Evolutionary conservation across 1,140 invertebrate genomes (phyloP).

Genomic region (Holotrichia oblita): DNA sequence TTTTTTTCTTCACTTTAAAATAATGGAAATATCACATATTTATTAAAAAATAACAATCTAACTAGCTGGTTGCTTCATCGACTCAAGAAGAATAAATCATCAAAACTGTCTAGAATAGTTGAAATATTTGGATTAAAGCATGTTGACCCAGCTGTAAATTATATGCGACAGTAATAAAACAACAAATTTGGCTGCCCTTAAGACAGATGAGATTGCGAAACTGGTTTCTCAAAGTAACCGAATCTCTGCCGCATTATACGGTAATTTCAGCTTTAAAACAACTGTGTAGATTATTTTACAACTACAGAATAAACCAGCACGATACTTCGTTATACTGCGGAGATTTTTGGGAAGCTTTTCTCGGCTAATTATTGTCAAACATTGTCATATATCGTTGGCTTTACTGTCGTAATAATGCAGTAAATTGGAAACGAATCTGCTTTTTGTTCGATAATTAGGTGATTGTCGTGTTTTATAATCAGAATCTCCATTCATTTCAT

Average conservation of each 20-base stretch:
- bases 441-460: not conserved
- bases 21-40: no score
- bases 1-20: no score
- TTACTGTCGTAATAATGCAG: not conserved
- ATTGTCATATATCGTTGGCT: not conserved
- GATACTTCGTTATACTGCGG: not conserved
- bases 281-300: not conserved
- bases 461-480: not conserved
- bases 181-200: conserved; percentile 1
- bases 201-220: not conserved
- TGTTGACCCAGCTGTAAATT: not conserved
- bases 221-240: not conserved
- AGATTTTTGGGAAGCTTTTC: not conserved
- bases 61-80: no score
- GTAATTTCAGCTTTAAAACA: conserved; percentile 24
- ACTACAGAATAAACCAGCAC: not conserved
- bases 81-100: no score
- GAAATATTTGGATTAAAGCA: not conserved
- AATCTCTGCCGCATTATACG: not conserved
- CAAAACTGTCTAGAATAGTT: no score
- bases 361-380: not conserved
- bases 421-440: not conserved
- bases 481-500: not conserved
- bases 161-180: not conserved
- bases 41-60: no score